These are phyloP conservation scores for Rhynchophorus ferrugineus DNA, from an alignment of 1,140 invertebrate species.

Conservation along the genomic window DNA sequence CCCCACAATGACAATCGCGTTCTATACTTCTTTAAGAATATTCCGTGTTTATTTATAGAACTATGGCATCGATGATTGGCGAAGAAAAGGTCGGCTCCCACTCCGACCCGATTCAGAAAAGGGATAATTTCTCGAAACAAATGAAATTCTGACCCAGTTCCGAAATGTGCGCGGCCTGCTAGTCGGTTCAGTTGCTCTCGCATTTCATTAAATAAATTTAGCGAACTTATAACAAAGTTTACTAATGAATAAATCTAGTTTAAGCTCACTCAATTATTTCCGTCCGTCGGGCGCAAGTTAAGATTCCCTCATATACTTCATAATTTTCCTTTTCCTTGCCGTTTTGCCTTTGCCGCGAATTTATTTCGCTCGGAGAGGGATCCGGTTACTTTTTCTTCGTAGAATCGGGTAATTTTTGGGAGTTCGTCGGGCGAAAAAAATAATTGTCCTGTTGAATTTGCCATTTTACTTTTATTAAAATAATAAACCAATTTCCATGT, in stretches of 20 bases:
- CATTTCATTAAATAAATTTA: constrained; percentile 24
- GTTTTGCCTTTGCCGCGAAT: too few species aligned
- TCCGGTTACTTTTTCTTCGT: too few species aligned
- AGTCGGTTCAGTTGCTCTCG: constrained; percentile 10
- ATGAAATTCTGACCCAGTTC: constrained; percentile 17
- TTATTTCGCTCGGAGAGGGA: too few species aligned
- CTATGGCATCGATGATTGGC: background rate
- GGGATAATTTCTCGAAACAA: constrained; percentile 10
- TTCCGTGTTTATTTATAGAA: constrained; percentile 3
- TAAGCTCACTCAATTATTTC: constrained; percentile 25
- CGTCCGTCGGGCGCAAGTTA: constrained; percentile 13
- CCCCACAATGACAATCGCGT: too few species aligned
- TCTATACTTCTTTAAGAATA: too few species aligned
- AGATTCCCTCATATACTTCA: constrained; percentile 18
- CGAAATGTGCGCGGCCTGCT: constrained; percentile 15
- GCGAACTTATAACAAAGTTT: constrained; percentile 24
- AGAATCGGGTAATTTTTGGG: too few species aligned
- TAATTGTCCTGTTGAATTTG: too few species aligned
- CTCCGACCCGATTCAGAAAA: background rate
- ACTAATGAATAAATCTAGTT: constrained; percentile 26
- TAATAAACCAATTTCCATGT: too few species aligned
- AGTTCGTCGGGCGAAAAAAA: too few species aligned
- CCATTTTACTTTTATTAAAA: too few species aligned
- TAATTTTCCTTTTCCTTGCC: constrained; percentile 18
- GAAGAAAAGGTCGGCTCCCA: background rate